Base-by-base conservation (phyloP, 2,888 invertebrate genomes). In the Alcis repandata region DNA sequence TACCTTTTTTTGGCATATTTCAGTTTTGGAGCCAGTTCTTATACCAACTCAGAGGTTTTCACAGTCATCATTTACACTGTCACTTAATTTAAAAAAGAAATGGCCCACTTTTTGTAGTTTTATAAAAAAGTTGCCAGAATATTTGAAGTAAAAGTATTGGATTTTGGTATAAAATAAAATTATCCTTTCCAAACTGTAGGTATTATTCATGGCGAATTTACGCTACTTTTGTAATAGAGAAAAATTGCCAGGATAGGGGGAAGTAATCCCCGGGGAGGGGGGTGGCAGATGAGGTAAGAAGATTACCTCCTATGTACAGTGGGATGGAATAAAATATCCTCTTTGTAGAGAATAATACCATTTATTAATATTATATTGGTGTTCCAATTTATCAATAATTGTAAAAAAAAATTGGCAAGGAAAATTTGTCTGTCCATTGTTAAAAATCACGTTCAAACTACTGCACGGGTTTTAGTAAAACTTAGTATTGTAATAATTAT, bases 281-380 rank as follows among this genome's bases (percentile, higher is more conserved):
- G 76, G 70, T 70, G 70, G 73, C 11, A 84, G 85, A 88, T 88
- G 89, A 89, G 89, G 84, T 91, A 91, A 92, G 91, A 86, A 91
- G 91, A 91, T 92, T 91, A 91, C 87, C 75, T 79, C 81, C 87
- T 88, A 89, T 88, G 88, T 88, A 89, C 90, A 89, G 88, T 89
- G 90, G 86, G 76, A 71, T 71, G 60, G 46, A 65, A 52, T 56
- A 57, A 32, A 54, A 54, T 54, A 43, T 49, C 15, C 11, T 52
- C 32, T 52, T 52, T 43, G 22, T 40, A 22, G 38, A 38, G 38
- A 48, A 48, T 48, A 13, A n/a, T n/a, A 48, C n/a, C 20, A 22
- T 48, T 27, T 48, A 27, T 36, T 52, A 19, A 38, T 17, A 13
- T 19, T n/a, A 36, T 6, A 6, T 27, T 4, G 3, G 6, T 27